phyloP scores from a whole-genome alignment of 2,797 vertebrate species.

The Characodon lateralis region DNA sequence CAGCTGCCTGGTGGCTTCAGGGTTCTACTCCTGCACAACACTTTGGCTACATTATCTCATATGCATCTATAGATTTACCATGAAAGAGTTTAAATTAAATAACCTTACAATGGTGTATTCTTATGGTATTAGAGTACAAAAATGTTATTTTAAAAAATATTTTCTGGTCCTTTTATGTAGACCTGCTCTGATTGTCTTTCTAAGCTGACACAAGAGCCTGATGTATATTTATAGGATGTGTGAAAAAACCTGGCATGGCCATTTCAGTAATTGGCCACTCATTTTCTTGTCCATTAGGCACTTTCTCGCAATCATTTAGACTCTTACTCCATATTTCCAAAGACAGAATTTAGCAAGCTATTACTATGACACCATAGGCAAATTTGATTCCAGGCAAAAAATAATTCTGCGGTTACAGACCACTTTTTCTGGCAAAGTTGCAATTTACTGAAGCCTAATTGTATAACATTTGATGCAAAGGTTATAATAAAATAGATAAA shows the following conservation, averaged over 20 bases:
- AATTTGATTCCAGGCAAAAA: constrained; percentile 11
- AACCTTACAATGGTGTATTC: background rate
- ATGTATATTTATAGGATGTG: constrained; percentile 57
- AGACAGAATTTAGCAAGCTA: constrained; percentile 40
- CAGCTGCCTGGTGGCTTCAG: constrained; percentile 66
- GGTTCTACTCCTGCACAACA: constrained; percentile 24
- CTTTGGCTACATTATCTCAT: constrained; percentile 34
- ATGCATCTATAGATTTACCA: constrained; percentile 31
- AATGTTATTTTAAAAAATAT: background rate
- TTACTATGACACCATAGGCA: constrained; percentile 35
- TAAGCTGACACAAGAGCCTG: constrained; percentile 37
- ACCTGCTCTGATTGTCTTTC: constrained; percentile 15
- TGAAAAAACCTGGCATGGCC: constrained; percentile 27
- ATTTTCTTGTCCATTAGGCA: constrained; percentile 58
- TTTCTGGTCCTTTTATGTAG: constrained; percentile 50
- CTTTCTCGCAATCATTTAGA: constrained; percentile 47
- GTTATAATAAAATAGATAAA: too few relatives aligned
- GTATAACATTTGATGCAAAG: constrained; percentile 28
- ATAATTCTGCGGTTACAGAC: constrained; percentile 17
- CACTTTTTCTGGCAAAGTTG: constrained; percentile 17
- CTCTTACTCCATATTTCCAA: constrained; percentile 38
- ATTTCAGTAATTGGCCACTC: constrained; percentile 57
- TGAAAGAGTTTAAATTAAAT: constrained; percentile 6
- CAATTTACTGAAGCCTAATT: constrained; percentile 33
- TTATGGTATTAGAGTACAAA: constrained; percentile 3